These are phyloP conservation scores for Drosophila borealis DNA, from an alignment of 2,888 invertebrate genomes.

Conservation along the genomic window DNA sequence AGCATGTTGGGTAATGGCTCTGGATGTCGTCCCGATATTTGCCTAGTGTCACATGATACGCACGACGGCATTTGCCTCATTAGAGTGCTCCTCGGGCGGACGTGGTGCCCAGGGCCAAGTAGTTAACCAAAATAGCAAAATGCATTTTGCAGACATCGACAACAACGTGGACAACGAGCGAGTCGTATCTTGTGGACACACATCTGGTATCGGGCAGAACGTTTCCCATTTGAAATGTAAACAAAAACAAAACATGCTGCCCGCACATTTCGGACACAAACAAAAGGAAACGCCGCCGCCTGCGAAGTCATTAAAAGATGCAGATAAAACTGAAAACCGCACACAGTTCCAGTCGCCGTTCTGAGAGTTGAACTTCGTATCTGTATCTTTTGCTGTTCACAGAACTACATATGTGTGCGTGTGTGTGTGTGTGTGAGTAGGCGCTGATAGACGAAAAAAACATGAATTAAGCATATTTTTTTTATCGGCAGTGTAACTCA, in stretches of 20 bases:
- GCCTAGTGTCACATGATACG: slow-evolving; percentile 55
- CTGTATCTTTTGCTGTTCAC: slow-evolving; percentile 5
- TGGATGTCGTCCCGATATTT: slow-evolving; percentile 48
- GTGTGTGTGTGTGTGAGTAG: slow-evolving; percentile 1
- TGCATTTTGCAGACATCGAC: slow-evolving; percentile 51
- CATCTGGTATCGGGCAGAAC: slow-evolving; percentile 30
- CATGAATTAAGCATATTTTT: slow-evolving; percentile 9
- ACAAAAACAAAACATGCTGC: slow-evolving; percentile 64
- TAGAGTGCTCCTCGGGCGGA: slow-evolving; percentile 36
- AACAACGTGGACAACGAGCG: not conserved
- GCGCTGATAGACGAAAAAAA: slow-evolving; percentile 30
- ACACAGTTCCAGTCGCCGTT: slow-evolving; percentile 3
- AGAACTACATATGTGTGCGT: too few species aligned
- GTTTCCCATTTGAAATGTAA: slow-evolving; percentile 74
- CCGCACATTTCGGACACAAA: slow-evolving; percentile 60
- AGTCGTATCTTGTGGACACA: slow-evolving; percentile 26
- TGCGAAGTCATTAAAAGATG: slow-evolving; percentile 48
- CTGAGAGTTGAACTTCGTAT: slow-evolving; percentile 24
- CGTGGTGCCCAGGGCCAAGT: slow-evolving; percentile 10
- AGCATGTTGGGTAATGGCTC: slow-evolving; percentile 17
- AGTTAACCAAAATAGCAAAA: slow-evolving; percentile 49
- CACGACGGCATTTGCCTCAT: slow-evolving; percentile 53
- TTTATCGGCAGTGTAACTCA: slow-evolving; percentile 18
- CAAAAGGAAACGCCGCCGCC: slow-evolving; percentile 51
- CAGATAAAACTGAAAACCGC: slow-evolving; percentile 41